Conservation (phyloP, 2,797 vertebrate genomes). For the Cuniculus paca region DNA sequence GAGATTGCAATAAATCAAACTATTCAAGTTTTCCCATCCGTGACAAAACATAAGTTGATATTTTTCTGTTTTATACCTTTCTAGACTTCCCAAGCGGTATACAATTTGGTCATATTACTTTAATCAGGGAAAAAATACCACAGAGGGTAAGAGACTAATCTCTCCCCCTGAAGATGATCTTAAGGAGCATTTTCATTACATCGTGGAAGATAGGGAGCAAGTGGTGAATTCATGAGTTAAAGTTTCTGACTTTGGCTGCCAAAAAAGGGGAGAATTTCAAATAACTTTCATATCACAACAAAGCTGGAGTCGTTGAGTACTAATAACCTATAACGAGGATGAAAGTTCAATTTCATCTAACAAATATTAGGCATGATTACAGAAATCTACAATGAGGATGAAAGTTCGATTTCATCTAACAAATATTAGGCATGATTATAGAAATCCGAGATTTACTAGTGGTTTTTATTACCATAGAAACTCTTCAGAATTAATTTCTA, state of each 20-base stretch:
- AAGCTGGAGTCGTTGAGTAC: background rate
- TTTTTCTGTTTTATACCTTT: background rate
- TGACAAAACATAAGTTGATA: background rate
- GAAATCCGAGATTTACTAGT: background rate
- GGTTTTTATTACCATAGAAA: background rate
- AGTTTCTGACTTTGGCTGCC: background rate
- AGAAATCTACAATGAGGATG: background rate
- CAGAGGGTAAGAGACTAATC: slow-evolving; percentile 14
- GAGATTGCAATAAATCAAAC: background rate
- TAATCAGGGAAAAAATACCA: background rate
- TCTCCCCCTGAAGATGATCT: background rate
- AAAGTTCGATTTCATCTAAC: background rate
- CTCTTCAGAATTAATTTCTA: background rate
- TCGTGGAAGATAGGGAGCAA: background rate
- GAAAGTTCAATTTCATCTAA: background rate
- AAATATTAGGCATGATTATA: background rate
- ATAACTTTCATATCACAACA: background rate
- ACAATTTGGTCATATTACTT: background rate
- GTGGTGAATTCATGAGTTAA: background rate
- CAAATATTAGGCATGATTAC: background rate
- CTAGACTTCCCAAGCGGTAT: background rate
- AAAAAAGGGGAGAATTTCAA: background rate
- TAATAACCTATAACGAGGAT: background rate
- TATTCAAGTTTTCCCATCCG: background rate
- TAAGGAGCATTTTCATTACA: background rate